Base-by-base conservation (phyloP, 2,797 vertebrate genomes). In the Brotula barbata region DNA sequence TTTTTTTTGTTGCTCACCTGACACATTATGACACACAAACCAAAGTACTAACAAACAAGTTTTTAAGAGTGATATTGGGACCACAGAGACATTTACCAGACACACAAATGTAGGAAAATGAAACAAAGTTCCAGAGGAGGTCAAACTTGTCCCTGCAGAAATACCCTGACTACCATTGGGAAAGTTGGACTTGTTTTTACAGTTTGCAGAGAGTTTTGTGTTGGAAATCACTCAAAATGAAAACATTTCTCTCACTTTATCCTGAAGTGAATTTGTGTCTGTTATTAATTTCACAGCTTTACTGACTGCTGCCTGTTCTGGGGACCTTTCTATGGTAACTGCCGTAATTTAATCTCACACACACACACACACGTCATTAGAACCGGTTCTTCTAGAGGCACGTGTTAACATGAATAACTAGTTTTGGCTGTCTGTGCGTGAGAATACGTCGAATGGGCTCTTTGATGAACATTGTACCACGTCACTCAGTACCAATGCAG, bases 301-400 rank as follows among this genome's bases (percentile, higher is more conserved):
- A 75, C 77, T 94, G 75, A 86, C 81, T 5, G 90, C 87, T 42
- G 89, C 93, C 43, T 66, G 84, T 22, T 84, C 84, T 5, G 93
- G 75, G 0, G 86, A 92, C 39, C 72, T 92, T 3, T 39, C 70
- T 0, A 71, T 67, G 86, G 86, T 91, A 87, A 75, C 34, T 40
- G 3, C 45, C 39, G 2, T n/a, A 19, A 51, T 47, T 1, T n/a
- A 54, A 55, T 40, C 5, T 47, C 1, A 36, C 57, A 55, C 21
- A 49, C 36, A 22, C 58, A 44, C 31, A 46, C 50, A 8, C 31
- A 34, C 0, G 45, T 15, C 3, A 49, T 23, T 5, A 19, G 16
- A 52, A 62, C 59, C 9, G 13, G 52, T 58, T 43, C 13, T 0
- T 7, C 3, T 28, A 28, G 25, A 28, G 3, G 11, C 31, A 33